These are phyloP conservation scores for Montifringilla adamsi DNA, from an alignment of 2,113 vertebrate species.

Conservation along the genomic window DNA sequence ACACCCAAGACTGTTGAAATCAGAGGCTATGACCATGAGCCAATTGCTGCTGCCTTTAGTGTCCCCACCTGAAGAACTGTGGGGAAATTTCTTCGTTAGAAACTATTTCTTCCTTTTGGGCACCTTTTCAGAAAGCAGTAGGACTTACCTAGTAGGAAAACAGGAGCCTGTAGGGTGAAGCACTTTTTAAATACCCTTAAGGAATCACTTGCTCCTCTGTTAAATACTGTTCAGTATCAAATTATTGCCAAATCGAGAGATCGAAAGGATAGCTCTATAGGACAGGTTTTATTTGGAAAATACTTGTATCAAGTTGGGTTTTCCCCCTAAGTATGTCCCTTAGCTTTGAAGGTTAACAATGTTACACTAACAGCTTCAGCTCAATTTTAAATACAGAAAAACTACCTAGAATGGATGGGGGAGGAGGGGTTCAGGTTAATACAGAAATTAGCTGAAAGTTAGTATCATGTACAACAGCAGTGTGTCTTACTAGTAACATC, in stretches of 20 bases:
- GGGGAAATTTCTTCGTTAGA: background rate
- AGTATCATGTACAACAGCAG: background rate
- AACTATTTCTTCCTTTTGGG: background rate
- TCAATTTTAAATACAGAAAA: background rate
- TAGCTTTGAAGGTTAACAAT: background rate
- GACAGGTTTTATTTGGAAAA: background rate
- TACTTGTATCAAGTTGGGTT: background rate
- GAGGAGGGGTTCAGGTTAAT: background rate
- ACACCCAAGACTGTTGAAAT: background rate
- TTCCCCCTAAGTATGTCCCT: background rate
- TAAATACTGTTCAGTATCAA: background rate
- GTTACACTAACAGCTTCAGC: background rate
- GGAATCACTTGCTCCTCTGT: background rate
- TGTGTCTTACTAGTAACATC: background rate
- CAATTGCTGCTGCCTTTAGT: background rate
- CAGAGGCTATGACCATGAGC: background rate
- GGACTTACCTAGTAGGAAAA: background rate
- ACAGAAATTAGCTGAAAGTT: background rate
- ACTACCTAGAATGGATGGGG: background rate
- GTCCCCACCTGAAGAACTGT: background rate
- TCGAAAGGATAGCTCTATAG: background rate
- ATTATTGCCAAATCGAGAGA: background rate
- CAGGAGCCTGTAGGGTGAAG: background rate
- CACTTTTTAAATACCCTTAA: background rate
- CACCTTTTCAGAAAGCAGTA: background rate